These are phyloP conservation scores for Tetramorium alpestre DNA, from an alignment of 1,140 invertebrate genomes.

Conservation along the genomic window DNA sequence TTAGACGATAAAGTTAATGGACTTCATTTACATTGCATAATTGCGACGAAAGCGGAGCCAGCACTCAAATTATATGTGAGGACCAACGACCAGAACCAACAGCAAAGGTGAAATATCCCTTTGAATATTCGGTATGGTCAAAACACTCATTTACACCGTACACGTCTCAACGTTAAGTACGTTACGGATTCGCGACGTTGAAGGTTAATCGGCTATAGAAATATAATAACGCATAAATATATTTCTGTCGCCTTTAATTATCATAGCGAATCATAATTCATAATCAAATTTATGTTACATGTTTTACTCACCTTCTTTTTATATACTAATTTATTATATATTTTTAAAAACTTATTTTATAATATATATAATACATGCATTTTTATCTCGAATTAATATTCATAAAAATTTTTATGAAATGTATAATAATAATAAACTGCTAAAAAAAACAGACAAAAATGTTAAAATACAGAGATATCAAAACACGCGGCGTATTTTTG, in stretches of 20 bases:
- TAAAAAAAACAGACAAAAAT: not conserved
- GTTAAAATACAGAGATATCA: not conserved
- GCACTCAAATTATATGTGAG: conserved; percentile 55
- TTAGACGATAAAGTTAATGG: conserved; percentile 73
- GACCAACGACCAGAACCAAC: conserved; percentile 53
- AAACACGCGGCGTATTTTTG: not conserved
- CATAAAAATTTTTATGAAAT: not conserved
- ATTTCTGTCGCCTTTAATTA: not conserved
- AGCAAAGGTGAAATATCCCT: not conserved
- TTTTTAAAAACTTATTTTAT: not conserved
- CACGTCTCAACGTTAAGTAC: not conserved
- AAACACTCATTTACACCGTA: conserved; percentile 41
- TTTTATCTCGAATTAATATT: not conserved
- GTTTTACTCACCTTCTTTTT: not conserved
- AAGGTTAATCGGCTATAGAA: conserved; percentile 16
- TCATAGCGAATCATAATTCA: not conserved
- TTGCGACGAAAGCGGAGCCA: conserved; percentile 50
- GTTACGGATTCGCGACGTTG: not conserved
- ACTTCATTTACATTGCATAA: conserved; percentile 75
- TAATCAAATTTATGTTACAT: not conserved
- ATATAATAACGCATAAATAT: not conserved
- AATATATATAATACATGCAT: not conserved
- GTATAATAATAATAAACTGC: not conserved
- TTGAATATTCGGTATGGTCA: conserved; percentile 36
- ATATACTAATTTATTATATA: not conserved